These are phyloP conservation scores for Nycticorax nycticorax DNA, from an alignment of 2,113 vertebrate species.

Conservation along the genomic window DNA sequence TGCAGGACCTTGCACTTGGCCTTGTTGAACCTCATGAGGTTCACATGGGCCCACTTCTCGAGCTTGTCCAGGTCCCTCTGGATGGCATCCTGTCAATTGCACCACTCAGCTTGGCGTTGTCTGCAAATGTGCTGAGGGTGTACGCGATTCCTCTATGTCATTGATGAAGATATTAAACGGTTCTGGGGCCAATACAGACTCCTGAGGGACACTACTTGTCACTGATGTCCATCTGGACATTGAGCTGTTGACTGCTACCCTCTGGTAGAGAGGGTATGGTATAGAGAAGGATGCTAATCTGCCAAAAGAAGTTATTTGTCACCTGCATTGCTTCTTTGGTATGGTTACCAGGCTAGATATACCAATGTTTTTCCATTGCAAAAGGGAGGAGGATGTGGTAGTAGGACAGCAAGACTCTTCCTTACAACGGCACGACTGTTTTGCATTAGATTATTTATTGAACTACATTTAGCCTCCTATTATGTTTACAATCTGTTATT, in stretches of 20 bases:
- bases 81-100: not conserved
- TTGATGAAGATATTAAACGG: not conserved
- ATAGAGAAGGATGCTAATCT: not conserved
- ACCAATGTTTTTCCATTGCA: not conserved
- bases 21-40: not conserved
- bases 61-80: not conserved
- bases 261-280: not conserved
- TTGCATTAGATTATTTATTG: not conserved
- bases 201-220: not conserved
- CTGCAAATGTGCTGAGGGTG: not conserved
- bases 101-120: not conserved
- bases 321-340: not conserved
- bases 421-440: not conserved
- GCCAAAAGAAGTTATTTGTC: not conserved
- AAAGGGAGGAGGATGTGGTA: not conserved
- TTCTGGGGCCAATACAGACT: not conserved
- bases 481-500: not conserved
- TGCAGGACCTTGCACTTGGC: not conserved
- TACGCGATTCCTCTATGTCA: not conserved
- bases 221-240: not conserved
- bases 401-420: not conserved
- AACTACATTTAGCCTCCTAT: not conserved
- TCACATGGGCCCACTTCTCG: no score
- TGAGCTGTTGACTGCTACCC: not conserved
- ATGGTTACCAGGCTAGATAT: not conserved